Conservation (phyloP, 2,888 invertebrate species). For the Galeopsomyia nigrocyanea region DNA sequence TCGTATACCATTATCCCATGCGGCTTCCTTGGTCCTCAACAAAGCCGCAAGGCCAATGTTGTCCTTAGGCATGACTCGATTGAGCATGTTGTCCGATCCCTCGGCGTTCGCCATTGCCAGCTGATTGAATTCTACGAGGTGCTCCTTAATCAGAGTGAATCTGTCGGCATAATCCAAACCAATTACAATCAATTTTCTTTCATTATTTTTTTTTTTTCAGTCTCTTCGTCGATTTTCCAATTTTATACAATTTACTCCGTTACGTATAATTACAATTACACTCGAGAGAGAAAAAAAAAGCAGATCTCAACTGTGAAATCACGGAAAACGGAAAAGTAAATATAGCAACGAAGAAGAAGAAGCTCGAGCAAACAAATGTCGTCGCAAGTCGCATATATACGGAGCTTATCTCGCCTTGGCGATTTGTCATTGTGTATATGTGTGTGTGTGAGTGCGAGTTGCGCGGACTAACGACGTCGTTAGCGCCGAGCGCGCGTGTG, state of each 20-base stretch:
- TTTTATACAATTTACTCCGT: no score
- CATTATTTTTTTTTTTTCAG: no score
- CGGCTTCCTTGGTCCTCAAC: constrained; percentile 93
- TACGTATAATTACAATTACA: no score
- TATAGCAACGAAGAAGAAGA: no score
- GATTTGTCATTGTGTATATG: constrained; percentile 22
- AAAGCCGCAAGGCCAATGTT: constrained; percentile 98
- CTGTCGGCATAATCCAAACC: constrained; percentile 71
- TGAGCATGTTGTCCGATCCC: constrained; percentile 97
- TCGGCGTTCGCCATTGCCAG: constrained; percentile 98
- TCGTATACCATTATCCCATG: constrained; percentile 95
- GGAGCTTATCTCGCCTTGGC: constrained; percentile 1
- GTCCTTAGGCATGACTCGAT: constrained; percentile 99
- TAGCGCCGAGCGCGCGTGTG: constrained; percentile 35
- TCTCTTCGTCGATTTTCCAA: no score
- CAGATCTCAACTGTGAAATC: constrained; percentile 37
- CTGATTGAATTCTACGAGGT: constrained; percentile 98
- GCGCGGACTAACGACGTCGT: constrained; percentile 35
- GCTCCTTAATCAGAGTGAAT: constrained; percentile 94
- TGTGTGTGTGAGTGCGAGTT: background rate
- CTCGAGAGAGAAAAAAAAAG: no score
- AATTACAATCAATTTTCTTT: no score
- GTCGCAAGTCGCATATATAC: constrained; percentile 11
- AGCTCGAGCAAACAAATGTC: constrained; percentile 13
- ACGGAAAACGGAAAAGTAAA: constrained; percentile 48